Conservation (phyloP, 2,888 invertebrate species). For the Rhodophaea formosa region DNA sequence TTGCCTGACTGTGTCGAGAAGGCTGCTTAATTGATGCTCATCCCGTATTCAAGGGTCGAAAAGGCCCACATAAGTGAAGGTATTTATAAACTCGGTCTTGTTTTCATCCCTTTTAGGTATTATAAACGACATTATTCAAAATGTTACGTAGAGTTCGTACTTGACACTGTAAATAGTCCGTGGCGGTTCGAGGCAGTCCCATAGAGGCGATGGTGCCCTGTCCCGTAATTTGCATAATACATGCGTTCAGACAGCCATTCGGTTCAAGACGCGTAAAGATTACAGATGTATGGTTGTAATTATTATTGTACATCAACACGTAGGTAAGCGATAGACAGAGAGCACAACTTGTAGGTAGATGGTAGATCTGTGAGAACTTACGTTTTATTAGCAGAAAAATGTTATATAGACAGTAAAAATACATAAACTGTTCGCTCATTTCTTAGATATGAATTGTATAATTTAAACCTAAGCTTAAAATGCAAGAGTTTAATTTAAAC, state of each 20-base stretch:
- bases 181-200: background rate
- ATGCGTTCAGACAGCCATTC: background rate
- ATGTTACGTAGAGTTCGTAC: background rate
- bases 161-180: constrained; percentile 11
- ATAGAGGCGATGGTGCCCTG: background rate
- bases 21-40: constrained; percentile 64
- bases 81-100: constrained; percentile 51
- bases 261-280: background rate
- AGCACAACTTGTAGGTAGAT: too few relatives aligned
- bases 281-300: background rate
- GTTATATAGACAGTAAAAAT: too few relatives aligned
- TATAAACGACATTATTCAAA: constrained; percentile 24
- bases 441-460: too few relatives aligned
- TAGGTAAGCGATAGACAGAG: too few relatives aligned
- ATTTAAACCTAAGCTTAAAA: too few relatives aligned
- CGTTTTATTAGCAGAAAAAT: too few relatives aligned
- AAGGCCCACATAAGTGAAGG: constrained; percentile 54
- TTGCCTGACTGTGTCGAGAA: constrained; percentile 41
- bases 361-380: too few relatives aligned
- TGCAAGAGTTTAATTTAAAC: too few relatives aligned
- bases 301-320: too few relatives aligned
- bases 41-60: constrained; percentile 63
- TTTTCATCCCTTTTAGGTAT: constrained; percentile 25
- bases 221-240: constrained; percentile 6
- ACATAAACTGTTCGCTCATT: too few relatives aligned